A percentile compares a stretch with the other conserved stretches of the same genome.
Conservation (phyloP, 1,140 invertebrate genomes). For the Hylyphantes graminicola region DNA sequence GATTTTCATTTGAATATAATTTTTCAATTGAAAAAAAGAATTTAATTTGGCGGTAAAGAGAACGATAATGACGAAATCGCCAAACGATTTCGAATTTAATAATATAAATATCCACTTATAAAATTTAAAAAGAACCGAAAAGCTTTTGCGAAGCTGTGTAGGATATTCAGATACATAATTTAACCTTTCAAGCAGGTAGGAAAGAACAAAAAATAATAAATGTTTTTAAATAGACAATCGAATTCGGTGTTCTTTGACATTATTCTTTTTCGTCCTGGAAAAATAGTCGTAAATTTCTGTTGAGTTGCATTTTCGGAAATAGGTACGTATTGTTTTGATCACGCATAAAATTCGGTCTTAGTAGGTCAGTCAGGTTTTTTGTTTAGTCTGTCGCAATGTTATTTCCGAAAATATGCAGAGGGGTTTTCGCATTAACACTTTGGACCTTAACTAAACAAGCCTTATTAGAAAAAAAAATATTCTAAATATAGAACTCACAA, state of each 20-base stretch:
- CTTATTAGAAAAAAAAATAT: too few species aligned
- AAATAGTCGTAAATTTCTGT: constrained; percentile 42
- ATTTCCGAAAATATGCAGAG: too few species aligned
- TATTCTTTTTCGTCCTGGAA: constrained; percentile 15
- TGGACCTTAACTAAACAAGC: too few species aligned
- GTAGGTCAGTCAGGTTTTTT: constrained; percentile 36
- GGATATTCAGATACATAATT: neutral
- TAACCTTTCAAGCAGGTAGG: neutral
- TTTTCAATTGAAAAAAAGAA: too few species aligned
- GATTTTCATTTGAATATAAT: neutral
- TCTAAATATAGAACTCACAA: too few species aligned
- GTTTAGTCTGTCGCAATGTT: neutral
- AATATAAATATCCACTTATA: too few species aligned
- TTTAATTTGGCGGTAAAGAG: neutral
- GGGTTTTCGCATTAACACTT: too few species aligned
- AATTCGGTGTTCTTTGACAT: neutral
- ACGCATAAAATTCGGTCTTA: constrained; percentile 1
- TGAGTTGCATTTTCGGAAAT: constrained; percentile 2
- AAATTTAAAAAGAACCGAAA: too few species aligned
- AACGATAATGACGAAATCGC: neutral
- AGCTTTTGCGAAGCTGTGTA: too few species aligned
- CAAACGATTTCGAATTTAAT: too few species aligned
- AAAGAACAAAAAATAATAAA: constrained; percentile 4
- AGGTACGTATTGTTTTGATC: constrained; percentile 28
- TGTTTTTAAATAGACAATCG: constrained; percentile 31